Base-by-base conservation (phyloP, 2,113 vertebrate species). In the Nematolebias whitei region DNA sequence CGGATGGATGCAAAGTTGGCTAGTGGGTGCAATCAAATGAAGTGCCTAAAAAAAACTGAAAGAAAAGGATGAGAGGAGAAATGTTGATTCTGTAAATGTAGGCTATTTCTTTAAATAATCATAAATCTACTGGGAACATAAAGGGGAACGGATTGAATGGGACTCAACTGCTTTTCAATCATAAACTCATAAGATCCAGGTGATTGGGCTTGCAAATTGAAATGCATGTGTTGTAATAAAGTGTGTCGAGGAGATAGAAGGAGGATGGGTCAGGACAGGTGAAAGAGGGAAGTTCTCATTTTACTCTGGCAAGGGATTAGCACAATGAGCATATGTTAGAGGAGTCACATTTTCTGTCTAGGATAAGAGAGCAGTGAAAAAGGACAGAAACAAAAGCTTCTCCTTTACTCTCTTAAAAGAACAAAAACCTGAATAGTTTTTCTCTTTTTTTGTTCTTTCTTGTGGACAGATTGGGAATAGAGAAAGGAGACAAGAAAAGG, bases 301-400 rank as follows among this genome's bases (percentile, higher is more conserved):
- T 71, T 63, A 62, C 40, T 57, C 63, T 20, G 63, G 32, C 41
- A 54, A 68, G 57, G 71, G 70, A 84, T 89, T 83, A 88, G 67
- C 78, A 84, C 85, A 88, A 85, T 80, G 84, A 86, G 80, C 64
- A 65, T 70, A 62, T 79, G 71, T 79, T 82, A 81, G 74, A 64
- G 63, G 26, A 74, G 82, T 80, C 57, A 79, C 77, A 72, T 83
- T 71, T 76, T 76, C 69, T 75, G 69, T 85, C 76, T 84, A 65
- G 64, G 5, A 10, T 69, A 57, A 72, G 50, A 67, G 29, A 68
- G 32, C 14, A 52, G 60, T 64, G 70, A 83, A 79, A 29, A 64
- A 78, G 68, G 57, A 74, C 59, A 53, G 26, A 73, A 79, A 87
- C 67, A 85, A 88, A 86, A 74, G 75, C 65, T 64, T 62, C 65